Conservation (phyloP, 2,888 invertebrate species). For the Biston stratarius region DNA sequence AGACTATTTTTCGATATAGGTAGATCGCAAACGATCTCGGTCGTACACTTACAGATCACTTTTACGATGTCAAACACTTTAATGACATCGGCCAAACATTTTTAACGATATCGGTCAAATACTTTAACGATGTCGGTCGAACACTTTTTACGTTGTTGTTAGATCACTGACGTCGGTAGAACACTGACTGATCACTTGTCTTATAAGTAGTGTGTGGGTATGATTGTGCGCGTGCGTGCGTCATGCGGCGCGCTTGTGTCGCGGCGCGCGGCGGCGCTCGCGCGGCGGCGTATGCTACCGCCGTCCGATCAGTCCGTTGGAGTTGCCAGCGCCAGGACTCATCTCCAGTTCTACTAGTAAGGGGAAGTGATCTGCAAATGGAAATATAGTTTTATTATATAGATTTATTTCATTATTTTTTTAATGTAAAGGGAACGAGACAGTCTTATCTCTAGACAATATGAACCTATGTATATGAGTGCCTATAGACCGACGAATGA, state of each 20-base stretch:
- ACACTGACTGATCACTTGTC: not conserved
- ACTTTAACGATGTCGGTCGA: not conserved
- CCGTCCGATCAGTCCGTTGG: conserved; percentile 93
- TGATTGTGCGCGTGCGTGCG: conserved; percentile 8
- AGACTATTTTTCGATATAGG: not conserved
- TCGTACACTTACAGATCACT: not conserved
- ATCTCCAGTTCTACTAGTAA: conserved; percentile 96
- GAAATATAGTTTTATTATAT: no score
- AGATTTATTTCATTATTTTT: no score
- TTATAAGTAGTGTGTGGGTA: not conserved
- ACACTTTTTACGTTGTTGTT: not conserved
- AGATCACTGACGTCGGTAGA: not conserved
- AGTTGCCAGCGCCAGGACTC: conserved; percentile 91
- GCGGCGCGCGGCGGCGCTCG: conserved; percentile 48
- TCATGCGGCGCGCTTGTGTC: conserved; percentile 44
- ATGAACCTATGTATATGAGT: no score
- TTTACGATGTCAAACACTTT: not conserved
- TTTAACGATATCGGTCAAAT: not conserved
- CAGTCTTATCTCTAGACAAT: no score
- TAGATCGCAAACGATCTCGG: not conserved
- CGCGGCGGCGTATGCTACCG: conserved; percentile 89
- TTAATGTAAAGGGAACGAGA: no score
- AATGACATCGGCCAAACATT: not conserved
- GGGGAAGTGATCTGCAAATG: conserved; percentile 94
- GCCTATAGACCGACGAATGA: no score